Evolutionary conservation across 2,113 vertebrate species (phyloP), one percentile per base, ranked within the genome.

Genomic region (Emydura subglobosa): DNA sequence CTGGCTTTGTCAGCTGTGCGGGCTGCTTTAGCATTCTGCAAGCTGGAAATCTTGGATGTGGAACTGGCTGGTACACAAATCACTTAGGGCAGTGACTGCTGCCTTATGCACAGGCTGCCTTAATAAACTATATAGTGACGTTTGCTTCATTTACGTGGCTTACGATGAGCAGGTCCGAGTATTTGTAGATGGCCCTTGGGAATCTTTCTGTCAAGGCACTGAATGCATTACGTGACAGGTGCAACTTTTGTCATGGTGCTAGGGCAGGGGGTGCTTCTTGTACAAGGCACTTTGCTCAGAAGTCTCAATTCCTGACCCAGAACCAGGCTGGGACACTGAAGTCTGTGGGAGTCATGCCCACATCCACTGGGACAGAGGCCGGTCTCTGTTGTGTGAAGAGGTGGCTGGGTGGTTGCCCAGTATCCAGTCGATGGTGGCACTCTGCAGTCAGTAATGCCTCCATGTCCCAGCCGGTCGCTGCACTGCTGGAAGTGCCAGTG

Each of bases 141-240:
- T 19, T 29, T 51, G 53, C 27, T 39, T 22, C 59, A 24, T 29
- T 80, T 59, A 0, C 1, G 27, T 84, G 86, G 83, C 86, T 81
- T 59, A 16, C 42, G 5, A 42, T 55, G 79, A 5, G 11, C 3
- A 3, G 24, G 10, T 80, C 79, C 34, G 0, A 1, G 16, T 57
- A 7, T 14, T 4, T 11, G 25, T 4, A 3, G 1, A 0, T 76
- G 31, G 49, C 22, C 47, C 10, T 25, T 17, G 17, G 47, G 17
- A 27, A 11, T 3, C 1, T 79, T 44, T 53, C 55, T 65, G 5
- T 0, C 27, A 17, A 13, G 57, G 55, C 10, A 1, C 8, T 4
- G 21, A 61, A 27, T 25, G 5, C 2, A 0, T 50, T 3, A 59
- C 13, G 78, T 16, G n/a, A 29, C 59, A 65, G 11, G 55, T 6